phyloP scores from a whole-genome alignment of 2,113 vertebrate genomes.

The Hydrolagus affinis region DNA sequence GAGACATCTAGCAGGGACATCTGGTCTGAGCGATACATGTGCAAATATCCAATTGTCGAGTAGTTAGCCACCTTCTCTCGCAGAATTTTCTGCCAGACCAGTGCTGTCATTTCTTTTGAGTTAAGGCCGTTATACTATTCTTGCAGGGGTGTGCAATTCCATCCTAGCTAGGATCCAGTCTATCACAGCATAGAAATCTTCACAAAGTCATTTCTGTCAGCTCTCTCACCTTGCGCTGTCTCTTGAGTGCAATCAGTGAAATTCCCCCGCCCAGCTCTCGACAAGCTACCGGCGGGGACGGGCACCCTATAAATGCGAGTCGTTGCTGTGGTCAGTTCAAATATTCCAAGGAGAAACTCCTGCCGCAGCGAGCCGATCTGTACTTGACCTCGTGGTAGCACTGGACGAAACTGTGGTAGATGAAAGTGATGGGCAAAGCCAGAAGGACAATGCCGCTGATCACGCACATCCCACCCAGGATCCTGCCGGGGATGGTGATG shows the following conservation, averaged over 20 bases:
- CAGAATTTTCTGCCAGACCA: background rate
- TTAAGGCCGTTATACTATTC: background rate
- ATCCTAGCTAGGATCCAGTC: background rate
- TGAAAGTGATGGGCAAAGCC: constrained; percentile 95
- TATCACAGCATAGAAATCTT: background rate
- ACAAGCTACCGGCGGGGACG: too few species aligned
- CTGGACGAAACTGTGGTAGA: constrained; percentile 98
- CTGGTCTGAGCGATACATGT: background rate
- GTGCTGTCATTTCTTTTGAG: background rate
- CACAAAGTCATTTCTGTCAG: background rate
- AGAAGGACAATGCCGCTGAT: constrained; percentile 94
- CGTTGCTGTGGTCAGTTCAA: constrained; percentile 58
- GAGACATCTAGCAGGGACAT: background rate
- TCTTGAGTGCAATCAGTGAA: background rate
- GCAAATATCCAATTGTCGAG: too few species aligned
- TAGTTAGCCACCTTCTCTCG: too few species aligned
- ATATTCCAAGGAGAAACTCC: constrained; percentile 76
- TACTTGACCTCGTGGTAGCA: constrained; percentile 95
- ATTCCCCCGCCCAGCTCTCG: background rate
- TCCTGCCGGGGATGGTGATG: constrained; percentile 82
- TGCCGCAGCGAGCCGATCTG: constrained; percentile 77
- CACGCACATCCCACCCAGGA: constrained; percentile 93
- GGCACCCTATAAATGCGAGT: too few species aligned
- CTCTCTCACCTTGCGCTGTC: background rate
- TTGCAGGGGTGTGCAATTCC: background rate